Percentiles rank a stretch among this genome's conserved stretches.
Evolutionary conservation across 2,113 vertebrate genomes (phyloP).

Genomic region (Cynocephalus volans): DNA sequence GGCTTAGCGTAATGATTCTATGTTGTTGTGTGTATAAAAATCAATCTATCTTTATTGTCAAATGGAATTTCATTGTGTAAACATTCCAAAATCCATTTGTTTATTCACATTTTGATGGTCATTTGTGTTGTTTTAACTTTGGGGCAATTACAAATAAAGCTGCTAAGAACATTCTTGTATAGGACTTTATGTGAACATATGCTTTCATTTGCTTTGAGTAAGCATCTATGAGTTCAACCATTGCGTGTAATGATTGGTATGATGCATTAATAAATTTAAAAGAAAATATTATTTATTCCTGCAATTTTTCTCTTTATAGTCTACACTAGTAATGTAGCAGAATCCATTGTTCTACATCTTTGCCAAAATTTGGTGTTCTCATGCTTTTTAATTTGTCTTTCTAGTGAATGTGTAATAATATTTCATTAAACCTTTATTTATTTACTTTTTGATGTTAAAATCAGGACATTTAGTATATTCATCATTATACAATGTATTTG

Average conservation of each 20-base stretch:
- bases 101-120: background rate
- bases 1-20: background rate
- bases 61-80: background rate
- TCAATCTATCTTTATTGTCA: background rate
- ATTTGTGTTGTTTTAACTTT: background rate
- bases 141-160: background rate
- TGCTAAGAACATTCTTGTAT: background rate
- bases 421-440: background rate
- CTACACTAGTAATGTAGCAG: background rate
- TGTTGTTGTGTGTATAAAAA: background rate
- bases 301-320: background rate
- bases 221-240: background rate
- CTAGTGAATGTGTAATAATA: background rate
- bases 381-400: background rate
- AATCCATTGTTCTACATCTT: background rate
- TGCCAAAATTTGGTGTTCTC: background rate
- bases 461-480: too few species aligned
- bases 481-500: too few species aligned
- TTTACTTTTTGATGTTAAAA: too few species aligned
- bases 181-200: background rate
- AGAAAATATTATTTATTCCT: background rate
- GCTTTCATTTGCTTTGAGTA: background rate
- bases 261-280: background rate
- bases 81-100: background rate
- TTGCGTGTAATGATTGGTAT: background rate